Base-by-base conservation (phyloP, 92 coral and sea anemone species). In the Palythoa caribaeorum region DNA sequence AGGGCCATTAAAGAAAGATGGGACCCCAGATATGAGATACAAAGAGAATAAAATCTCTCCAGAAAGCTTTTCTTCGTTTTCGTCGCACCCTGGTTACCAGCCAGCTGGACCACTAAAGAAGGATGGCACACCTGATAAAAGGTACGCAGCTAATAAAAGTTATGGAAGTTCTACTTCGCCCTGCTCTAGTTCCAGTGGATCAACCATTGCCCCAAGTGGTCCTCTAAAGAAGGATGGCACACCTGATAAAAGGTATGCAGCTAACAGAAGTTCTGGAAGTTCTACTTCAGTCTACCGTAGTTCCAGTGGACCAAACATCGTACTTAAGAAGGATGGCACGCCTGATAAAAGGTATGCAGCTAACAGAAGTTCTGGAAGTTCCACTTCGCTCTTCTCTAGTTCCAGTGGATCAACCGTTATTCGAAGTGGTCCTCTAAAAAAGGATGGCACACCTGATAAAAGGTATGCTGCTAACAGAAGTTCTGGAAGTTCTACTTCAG, bases 271-370 rank as follows among this genome's bases (percentile, higher is more conserved):
- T 28, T 28, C 28, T 28, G 28, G 28, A 28, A 28, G 28, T 7
- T 3, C 60, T 9, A 7, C 60, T 53, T 9, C 12, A 9, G 60
- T 11, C 60, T 3, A 15, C 12, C 9, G 60, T 53, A 53, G 60
- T 53, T 11, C 14, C 60, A 5, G 60, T 53, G 60, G 2, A 53
- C 60, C 12, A 2, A 9, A 11, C 14, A 9, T 53, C 12, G 14
- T 7, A 28, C 28, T 28, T 28, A 28, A 28, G 28, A 28, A 89
- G 51, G 86, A 77, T 35, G 94, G 94, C 9, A 52, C 69, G 20
- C 88, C 94, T 1, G 94, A 88, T 65, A 76, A 83, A 88, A 57
- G 93, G 44, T 91, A 73, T 35, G 55, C 73, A 69, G 84, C 12
- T 38, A 87, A 90, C 75, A 60, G 59, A 15, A 15, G 59, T 53